Evolutionary conservation across 2,797 vertebrate genomes (phyloP), one percentile per base, ranked within the genome.

Genomic region (Helarctos malayanus): DNA sequence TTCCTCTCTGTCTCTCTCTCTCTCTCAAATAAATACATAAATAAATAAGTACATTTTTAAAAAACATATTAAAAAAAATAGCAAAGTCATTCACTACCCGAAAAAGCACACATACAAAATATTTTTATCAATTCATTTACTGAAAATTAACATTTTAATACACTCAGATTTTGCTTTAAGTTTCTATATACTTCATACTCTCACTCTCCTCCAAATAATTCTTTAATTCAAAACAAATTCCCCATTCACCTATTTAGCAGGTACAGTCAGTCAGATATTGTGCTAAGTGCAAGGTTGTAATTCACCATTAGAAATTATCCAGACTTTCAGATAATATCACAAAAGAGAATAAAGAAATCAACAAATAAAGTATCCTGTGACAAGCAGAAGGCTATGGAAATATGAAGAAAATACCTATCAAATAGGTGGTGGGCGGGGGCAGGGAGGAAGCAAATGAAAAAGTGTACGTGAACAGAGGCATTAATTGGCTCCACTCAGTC

Each of bases 141-240:
- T 49, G 29, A 86, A 61, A 76, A 63, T 61, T 89, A 81, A 23
- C 10, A 49, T 47, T 81, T 45, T 45, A 59, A 27, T 75, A 85
- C 21, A 75, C 3, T 32, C 27, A 85, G 15, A 85, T 73, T 81
- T 18, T 89, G 19, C 11, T 41, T 82, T 13, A 92, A 81, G 10
- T 54, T 57, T 49, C 3, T 47, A 49, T 56, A 54, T 49, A 49
- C 23, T 69, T 45, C 5, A 79, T 3, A 80, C 3, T 92, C 27
- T 35, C 38, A 25, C 4, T 56, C 16, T 71, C 11, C 2, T 69
- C 29, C 81, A 81, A 91, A 32, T 59, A 45, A 69, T 61, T 85
- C 38, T 32, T 35, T 96, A 38, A 85, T 78, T 93, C 45, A 91
- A 69, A 75, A 81, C 9, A 84, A 80, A 86, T 69, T 84, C 69